phyloP scores from a whole-genome alignment of 1,140 invertebrate species.

The Phymastichus coffea region DNA sequence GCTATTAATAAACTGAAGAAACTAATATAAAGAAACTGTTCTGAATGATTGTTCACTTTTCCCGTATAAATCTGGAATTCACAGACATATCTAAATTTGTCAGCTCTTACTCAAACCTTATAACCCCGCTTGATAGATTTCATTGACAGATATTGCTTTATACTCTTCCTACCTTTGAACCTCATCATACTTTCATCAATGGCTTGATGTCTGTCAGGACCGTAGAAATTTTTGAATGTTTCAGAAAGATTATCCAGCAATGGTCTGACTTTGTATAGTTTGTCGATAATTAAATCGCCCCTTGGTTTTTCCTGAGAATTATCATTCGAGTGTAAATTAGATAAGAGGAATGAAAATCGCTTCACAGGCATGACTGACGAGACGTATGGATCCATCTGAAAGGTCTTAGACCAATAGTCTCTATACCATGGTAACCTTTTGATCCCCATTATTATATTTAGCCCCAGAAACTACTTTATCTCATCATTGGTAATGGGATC shows the following conservation, averaged over 20 bases:
- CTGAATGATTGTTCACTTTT: constrained; percentile 37
- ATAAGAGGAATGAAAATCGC: constrained; percentile 23
- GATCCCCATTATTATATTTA: too few species aligned
- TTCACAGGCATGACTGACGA: constrained; percentile 31
- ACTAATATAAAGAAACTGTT: constrained; percentile 28
- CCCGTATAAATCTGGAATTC: constrained; percentile 54
- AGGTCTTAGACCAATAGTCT: too few species aligned
- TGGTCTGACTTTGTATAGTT: constrained; percentile 32
- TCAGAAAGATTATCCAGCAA: constrained; percentile 14
- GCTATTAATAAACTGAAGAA: too few species aligned
- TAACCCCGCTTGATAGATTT: constrained; percentile 53
- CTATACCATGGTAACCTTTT: too few species aligned
- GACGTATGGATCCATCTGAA: too few species aligned
- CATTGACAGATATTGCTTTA: constrained; percentile 52
- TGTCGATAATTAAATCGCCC: constrained; percentile 26
- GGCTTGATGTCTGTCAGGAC: constrained; percentile 8
- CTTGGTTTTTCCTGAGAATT: constrained; percentile 29
- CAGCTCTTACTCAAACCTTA: constrained; percentile 31
- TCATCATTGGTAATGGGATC: too few species aligned
- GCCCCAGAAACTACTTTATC: too few species aligned
- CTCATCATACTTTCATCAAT: constrained; percentile 47
- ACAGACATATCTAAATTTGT: constrained; percentile 46
- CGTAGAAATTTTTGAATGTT: constrained; percentile 21
- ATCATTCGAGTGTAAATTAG: constrained; percentile 29
- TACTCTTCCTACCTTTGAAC: constrained; percentile 43